A percentile compares a stretch with the other conserved stretches of the same genome.
phyloP scores from a whole-genome alignment of 2,888 invertebrate genomes.

The Thecocarcelia acutangulata region DNA sequence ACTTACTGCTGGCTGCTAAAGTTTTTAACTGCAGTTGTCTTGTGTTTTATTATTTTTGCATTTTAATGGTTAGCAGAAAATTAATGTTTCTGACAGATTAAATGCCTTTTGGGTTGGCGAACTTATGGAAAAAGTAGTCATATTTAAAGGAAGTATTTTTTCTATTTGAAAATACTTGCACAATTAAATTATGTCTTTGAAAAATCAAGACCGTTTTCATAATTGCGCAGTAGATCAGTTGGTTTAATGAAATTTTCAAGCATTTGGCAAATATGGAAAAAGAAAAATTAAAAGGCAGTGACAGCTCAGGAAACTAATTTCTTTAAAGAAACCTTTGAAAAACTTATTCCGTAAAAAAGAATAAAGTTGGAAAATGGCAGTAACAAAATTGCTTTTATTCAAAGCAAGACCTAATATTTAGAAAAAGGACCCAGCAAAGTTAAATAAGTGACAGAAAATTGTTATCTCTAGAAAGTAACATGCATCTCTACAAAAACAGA shows the following conservation, averaged over 20 bases:
- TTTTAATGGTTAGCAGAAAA: conserved; percentile 42
- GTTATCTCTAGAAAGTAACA: too few species aligned
- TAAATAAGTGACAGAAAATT: too few species aligned
- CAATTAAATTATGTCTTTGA: conserved; percentile 10
- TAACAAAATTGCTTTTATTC: neutral
- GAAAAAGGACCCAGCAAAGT: neutral
- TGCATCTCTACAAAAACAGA: too few species aligned
- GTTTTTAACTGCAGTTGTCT: conserved; percentile 28
- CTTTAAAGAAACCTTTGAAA: neutral
- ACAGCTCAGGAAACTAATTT: conserved; percentile 15
- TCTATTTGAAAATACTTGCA: conserved; percentile 17
- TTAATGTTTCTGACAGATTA: conserved; percentile 67
- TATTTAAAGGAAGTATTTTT: conserved; percentile 22
- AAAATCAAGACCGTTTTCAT: neutral
- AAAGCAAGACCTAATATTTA: neutral
- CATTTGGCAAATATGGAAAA: neutral
- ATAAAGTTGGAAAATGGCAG: neutral
- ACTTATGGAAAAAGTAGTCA: conserved; percentile 8
- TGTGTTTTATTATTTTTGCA: conserved; percentile 26
- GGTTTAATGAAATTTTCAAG: neutral
- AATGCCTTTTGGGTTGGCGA: conserved; percentile 42
- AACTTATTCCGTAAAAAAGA: neutral
- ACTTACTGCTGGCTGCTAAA: too few species aligned
- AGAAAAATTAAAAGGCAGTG: neutral
- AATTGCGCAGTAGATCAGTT: neutral